Evolutionary conservation across 1,140 invertebrate species (phyloP).

Genomic region (Lasaia peninsularis): DNA sequence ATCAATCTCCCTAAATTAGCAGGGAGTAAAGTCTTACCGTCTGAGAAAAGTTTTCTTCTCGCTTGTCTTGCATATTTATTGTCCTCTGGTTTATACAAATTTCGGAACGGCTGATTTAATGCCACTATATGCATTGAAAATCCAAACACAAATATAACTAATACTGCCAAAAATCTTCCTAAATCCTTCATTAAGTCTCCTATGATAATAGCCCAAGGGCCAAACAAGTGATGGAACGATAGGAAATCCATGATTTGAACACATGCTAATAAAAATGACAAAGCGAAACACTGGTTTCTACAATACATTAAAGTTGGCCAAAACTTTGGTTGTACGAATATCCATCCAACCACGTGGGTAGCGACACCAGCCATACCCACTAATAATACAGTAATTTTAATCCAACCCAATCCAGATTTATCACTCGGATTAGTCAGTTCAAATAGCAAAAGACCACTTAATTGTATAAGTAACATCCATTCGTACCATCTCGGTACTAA

Average conservation of each 20-base stretch:
- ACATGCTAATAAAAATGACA: slow-evolving; percentile 96
- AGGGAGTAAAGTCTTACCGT: slow-evolving; percentile 80
- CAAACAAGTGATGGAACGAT: slow-evolving; percentile 99
- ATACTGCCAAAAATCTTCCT: slow-evolving; percentile 95
- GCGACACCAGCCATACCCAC: slow-evolving; percentile 95
- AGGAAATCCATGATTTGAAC: slow-evolving; percentile 98
- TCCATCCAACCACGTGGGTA: slow-evolving; percentile 90
- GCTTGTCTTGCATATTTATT: slow-evolving; percentile 70
- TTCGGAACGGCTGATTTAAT: slow-evolving; percentile 94
- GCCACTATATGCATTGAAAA: slow-evolving; percentile 99
- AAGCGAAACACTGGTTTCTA: slow-evolving; percentile 96
- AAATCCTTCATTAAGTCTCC: slow-evolving; percentile 94
- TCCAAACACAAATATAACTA: slow-evolving; percentile 98
- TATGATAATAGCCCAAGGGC: slow-evolving; percentile 97
- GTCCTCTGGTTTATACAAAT: slow-evolving; percentile 78
- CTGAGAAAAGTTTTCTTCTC: slow-evolving; percentile 81
- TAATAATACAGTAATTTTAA: slow-evolving; percentile 94
- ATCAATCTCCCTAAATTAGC: slow-evolving; percentile 5
- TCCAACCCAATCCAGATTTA: slow-evolving; percentile 95
- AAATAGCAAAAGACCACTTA: slow-evolving; percentile 95
- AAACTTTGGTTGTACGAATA: slow-evolving; percentile 82
- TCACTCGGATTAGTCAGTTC: slow-evolving; percentile 98
- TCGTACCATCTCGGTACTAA: slow-evolving; percentile 95
- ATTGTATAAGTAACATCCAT: slow-evolving; percentile 96
- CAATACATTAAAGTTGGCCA: slow-evolving; percentile 93